Evolutionary conservation across 1,140 invertebrate genomes (phyloP).

Genomic region (Neodiprion virginianus): DNA sequence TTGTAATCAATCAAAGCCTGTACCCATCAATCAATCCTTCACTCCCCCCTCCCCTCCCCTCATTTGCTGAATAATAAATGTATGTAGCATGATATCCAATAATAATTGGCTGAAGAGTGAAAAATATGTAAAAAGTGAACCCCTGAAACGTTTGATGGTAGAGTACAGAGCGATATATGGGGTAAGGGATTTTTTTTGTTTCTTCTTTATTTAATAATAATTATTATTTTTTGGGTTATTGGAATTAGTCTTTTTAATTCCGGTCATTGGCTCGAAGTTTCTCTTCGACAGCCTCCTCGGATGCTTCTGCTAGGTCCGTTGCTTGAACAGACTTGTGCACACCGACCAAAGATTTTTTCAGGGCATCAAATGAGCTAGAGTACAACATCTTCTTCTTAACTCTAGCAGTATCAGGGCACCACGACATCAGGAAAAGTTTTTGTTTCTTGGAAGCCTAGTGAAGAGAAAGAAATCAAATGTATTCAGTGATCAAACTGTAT

Average conservation of each 20-base stretch:
- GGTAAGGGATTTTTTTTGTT: neutral
- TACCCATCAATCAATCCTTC: slow-evolving; percentile 30
- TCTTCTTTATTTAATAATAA: slow-evolving; percentile 15
- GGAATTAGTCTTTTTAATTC: slow-evolving; percentile 69
- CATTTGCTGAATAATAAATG: slow-evolving; percentile 35
- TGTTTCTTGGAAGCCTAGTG: slow-evolving; percentile 87
- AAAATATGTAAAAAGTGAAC: slow-evolving; percentile 59
- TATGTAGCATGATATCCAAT: slow-evolving; percentile 41
- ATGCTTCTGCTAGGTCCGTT: slow-evolving; percentile 90
- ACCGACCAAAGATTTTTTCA: slow-evolving; percentile 94
- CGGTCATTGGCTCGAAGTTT: slow-evolving; percentile 91
- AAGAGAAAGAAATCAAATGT: slow-evolving; percentile 18
- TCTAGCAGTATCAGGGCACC: slow-evolving; percentile 96
- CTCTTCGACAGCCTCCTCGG: slow-evolving; percentile 89
- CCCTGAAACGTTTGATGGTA: slow-evolving; percentile 42
- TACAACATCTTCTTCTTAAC: slow-evolving; percentile 99
- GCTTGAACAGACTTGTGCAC: slow-evolving; percentile 97
- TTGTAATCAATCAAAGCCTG: slow-evolving; percentile 21
- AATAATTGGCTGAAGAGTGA: slow-evolving; percentile 49
- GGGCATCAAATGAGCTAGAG: slow-evolving; percentile 94
- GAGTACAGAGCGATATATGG: slow-evolving; percentile 52
- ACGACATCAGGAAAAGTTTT: slow-evolving; percentile 95
- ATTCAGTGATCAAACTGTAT: slow-evolving; percentile 16
- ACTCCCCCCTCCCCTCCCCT: slow-evolving; percentile 25
- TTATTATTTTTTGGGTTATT: slow-evolving; percentile 26